Base-by-base conservation (phyloP, 2,113 vertebrate genomes). In the Lutjanus erythropterus region DNA sequence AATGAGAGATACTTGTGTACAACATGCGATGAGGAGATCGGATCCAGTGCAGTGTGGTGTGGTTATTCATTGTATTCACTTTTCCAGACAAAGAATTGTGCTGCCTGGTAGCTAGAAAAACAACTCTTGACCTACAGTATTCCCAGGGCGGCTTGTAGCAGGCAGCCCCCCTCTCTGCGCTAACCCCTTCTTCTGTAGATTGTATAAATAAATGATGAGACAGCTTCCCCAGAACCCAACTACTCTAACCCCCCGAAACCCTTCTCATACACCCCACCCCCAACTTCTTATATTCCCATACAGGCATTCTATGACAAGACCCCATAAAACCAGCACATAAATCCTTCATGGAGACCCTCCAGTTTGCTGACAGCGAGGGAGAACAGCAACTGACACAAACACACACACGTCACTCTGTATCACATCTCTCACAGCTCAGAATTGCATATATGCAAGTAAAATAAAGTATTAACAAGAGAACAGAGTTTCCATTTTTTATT, bases 191-290 rank as follows among this genome's bases (percentile, higher is more conserved):
- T 86, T 93, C 89, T 89, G 89, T 92, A 92, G 91, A 90, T 85
- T 80, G 78, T 86, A 94, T 94, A 84, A 94, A 94, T 94, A 94
- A 93, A 90, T 93, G 75, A 94, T 93, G 91, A 92, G 78, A 68
- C 61, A 86, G 88, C 89, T 85, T 86, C 86, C 88, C 90, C 74
- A 80, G 55, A 91, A 89, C 81, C 66, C 68, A 21, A 80, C 84
- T 71, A 60, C 66, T 85, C 88, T 88, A 62, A 74, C 79, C 87
- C 88, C 88, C 83, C 35, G 14, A 80, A 89, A 83, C 80, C 83
- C 66, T 77, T 33, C 58, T 46, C 53, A 67, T 56, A 62, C 39
- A 80, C 82, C 78, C 78, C 37, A 80, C 82, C 84, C 86, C 86
- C 87, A 80, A 67, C 88, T 80, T 82, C 80, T 89, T 89, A 85